Conservation (phyloP, 2,888 invertebrate genomes). For the Drosophila phalerata region DNA sequence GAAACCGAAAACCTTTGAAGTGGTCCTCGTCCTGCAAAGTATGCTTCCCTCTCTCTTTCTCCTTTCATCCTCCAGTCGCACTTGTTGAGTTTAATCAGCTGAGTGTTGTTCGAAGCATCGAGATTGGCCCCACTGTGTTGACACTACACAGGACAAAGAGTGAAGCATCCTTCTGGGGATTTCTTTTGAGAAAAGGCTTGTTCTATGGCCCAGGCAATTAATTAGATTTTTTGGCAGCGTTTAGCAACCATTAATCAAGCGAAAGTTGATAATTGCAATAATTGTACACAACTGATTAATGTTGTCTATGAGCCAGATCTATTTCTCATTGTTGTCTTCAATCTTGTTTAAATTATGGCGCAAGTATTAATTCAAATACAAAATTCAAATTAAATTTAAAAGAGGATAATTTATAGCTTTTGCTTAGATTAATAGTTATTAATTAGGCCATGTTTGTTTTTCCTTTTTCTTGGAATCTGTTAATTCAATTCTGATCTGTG, state of each 20-base stretch:
- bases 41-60: background rate
- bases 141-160: slow-evolving; percentile 19
- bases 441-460: background rate
- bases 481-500: too few relatives aligned
- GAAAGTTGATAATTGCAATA: slow-evolving; percentile 70
- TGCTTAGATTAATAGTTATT: background rate
- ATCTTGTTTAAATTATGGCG: background rate
- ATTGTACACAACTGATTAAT: slow-evolving; percentile 49
- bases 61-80: background rate
- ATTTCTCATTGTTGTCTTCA: background rate
- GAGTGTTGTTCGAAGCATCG: slow-evolving; percentile 32
- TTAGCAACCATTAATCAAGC: slow-evolving; percentile 61
- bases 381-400: background rate
- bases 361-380: background rate
- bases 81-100: slow-evolving; percentile 54
- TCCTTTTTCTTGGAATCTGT: too few relatives aligned
- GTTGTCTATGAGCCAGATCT: slow-evolving; percentile 11
- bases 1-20: slow-evolving; percentile 25
- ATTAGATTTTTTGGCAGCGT: slow-evolving; percentile 41
- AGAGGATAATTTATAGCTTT: background rate
- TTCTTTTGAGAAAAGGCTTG: background rate
- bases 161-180: slow-evolving; percentile 2
- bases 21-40: slow-evolving; percentile 10
- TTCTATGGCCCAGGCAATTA: slow-evolving; percentile 53
- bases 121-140: slow-evolving; percentile 31